Evolutionary conservation across 2,888 invertebrate genomes (phyloP).

Genomic region (Eurois occulta): DNA sequence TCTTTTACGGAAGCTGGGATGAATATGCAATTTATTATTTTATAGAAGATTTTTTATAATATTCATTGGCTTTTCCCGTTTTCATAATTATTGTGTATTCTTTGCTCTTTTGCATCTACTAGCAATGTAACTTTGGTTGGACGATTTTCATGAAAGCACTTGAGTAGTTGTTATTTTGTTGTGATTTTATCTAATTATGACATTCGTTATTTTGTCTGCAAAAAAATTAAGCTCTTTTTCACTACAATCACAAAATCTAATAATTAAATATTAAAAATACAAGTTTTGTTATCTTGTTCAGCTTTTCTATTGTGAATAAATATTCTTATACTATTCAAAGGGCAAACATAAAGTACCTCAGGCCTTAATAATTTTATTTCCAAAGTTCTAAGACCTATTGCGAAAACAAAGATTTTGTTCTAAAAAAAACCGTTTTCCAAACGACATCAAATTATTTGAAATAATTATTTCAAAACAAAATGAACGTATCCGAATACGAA

Average conservation of each 20-base stretch:
- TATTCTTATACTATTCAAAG: background rate
- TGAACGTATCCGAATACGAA: conserved; percentile 62
- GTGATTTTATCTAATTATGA: background rate
- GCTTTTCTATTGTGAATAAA: background rate
- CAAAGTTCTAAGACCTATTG: background rate
- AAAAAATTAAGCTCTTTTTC: background rate
- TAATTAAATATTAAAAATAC: background rate
- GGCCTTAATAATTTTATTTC: background rate
- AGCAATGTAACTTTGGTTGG: background rate
- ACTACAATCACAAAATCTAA: background rate
- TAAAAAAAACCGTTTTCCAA: conserved; percentile 47
- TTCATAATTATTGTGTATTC: background rate
- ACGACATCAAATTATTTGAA: conserved; percentile 36
- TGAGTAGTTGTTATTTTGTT: background rate
- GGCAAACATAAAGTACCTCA: too few species aligned
- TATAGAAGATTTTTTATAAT: too few species aligned
- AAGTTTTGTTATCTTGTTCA: background rate
- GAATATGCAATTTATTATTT: background rate
- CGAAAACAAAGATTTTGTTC: background rate
- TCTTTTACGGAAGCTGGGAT: too few species aligned
- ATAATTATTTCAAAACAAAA: conserved; percentile 32
- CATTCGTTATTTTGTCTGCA: background rate
- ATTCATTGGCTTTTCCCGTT: background rate
- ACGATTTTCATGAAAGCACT: too few species aligned
- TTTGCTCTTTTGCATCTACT: background rate